A percentile compares a stretch with the other conserved stretches of the same genome.
These are phyloP conservation scores for Apis florea DNA, from an alignment of 1,140 invertebrate species.

Conservation along the genomic window DNA sequence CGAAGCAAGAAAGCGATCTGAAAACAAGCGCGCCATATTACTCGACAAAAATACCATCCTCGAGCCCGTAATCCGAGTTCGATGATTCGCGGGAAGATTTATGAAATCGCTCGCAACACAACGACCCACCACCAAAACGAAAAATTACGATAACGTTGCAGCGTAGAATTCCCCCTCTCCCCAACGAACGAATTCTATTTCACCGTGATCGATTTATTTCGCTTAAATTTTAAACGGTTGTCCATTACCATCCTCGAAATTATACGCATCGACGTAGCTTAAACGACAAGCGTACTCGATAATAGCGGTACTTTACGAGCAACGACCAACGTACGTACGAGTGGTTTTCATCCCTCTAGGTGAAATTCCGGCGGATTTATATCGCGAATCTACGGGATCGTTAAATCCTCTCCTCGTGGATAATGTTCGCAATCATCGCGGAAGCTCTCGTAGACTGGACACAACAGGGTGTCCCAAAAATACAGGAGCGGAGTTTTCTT, in stretches of 20 bases:
- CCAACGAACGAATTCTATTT: background rate
- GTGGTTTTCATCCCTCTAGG: constrained; percentile 6
- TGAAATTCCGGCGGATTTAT: constrained; percentile 13
- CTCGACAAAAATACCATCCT: too few relatives aligned
- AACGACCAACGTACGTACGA: background rate
- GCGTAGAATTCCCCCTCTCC: too few relatives aligned
- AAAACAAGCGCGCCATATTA: too few relatives aligned
- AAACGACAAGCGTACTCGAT: constrained; percentile 16
- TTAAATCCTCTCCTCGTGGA: constrained; percentile 18
- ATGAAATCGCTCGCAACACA: background rate
- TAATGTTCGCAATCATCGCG: constrained; percentile 24
- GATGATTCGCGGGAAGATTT: background rate
- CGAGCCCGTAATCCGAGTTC: too few relatives aligned
- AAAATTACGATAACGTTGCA: background rate
- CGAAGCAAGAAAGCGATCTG: too few relatives aligned
- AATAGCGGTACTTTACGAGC: constrained; percentile 28
- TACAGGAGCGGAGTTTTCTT: too few relatives aligned
- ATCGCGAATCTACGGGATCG: constrained; percentile 35
- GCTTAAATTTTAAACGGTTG: background rate
- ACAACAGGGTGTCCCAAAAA: too few relatives aligned
- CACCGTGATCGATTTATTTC: background rate
- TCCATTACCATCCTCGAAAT: background rate
- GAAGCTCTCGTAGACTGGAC: constrained; percentile 22
- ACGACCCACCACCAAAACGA: background rate
- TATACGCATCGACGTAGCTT: constrained; percentile 11